Evolutionary conservation across 2,888 invertebrate species (phyloP).

Genomic region (Rosalia funebris): DNA sequence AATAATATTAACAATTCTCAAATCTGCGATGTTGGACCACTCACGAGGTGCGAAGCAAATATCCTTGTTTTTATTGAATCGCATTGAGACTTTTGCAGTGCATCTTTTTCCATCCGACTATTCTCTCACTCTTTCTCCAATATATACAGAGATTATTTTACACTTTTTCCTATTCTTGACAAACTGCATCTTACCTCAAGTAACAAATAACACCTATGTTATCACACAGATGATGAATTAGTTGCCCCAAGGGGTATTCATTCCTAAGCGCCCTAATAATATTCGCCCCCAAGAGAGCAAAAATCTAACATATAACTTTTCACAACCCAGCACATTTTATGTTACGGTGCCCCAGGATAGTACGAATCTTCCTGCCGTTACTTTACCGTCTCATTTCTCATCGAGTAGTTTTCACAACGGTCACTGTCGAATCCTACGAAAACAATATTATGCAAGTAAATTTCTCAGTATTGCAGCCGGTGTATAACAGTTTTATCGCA

Average conservation of each 20-base stretch:
- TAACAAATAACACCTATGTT: conserved; percentile 24
- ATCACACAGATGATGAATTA: conserved; percentile 20
- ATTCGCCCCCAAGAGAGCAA: conserved; percentile 31
- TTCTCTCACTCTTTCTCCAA: too few species aligned
- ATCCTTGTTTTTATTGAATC: too few species aligned
- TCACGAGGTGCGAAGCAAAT: too few species aligned
- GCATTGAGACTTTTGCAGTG: too few species aligned
- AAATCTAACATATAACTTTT: conserved; percentile 20
- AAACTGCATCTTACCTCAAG: conserved; percentile 24
- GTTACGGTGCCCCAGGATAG: background rate
- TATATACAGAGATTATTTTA: too few species aligned
- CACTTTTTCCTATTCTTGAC: too few species aligned
- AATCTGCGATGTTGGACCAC: too few species aligned
- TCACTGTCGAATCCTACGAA: conserved; percentile 3
- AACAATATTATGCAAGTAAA: background rate
- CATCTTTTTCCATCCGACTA: too few species aligned
- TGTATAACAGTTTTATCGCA: conserved; percentile 30
- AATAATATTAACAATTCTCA: too few species aligned
- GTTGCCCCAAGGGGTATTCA: conserved; percentile 14
- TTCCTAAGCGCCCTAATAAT: conserved; percentile 23
- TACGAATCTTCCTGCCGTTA: background rate
- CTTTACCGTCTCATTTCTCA: conserved; percentile 7
- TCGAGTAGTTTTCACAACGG: background rate
- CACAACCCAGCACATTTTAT: conserved; percentile 3
- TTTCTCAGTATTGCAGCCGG: conserved; percentile 18